Evolutionary conservation across 2,888 invertebrate genomes (phyloP).

Genomic region (Lucinisca nassula): DNA sequence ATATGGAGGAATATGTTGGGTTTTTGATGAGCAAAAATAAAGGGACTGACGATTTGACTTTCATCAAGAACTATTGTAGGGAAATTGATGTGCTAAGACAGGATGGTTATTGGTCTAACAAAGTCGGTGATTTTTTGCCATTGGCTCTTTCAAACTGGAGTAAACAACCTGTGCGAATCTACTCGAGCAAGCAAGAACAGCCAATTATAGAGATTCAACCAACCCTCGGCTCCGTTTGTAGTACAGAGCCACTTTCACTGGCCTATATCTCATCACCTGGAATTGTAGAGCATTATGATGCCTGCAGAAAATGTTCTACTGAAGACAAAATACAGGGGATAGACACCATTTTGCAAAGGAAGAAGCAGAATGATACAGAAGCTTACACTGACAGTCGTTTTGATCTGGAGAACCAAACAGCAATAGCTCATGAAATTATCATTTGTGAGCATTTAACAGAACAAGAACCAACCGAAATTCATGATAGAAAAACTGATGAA

Average conservation of each 20-base stretch:
- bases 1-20: constrained; percentile 4
- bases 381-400: no score
- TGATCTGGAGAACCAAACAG: no score
- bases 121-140: not conserved
- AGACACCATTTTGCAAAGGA: no score
- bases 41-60: not conserved
- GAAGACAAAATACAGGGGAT: no score
- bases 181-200: constrained; percentile 7
- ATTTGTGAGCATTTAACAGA: no score
- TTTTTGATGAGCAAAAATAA: not conserved
- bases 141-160: constrained; percentile 7
- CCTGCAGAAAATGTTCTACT: not conserved
- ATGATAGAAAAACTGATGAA: no score
- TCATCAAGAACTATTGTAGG: not conserved
- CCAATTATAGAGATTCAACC: not conserved
- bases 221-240: no score
- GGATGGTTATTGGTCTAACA: constrained; percentile 4
- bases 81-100: not conserved
- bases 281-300: not conserved
- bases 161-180: not conserved
- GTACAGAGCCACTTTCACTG: not conserved
- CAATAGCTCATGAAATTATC: no score
- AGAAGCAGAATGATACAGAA: no score
- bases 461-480: no score
- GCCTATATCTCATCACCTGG: not conserved